Evolutionary conservation across 2,888 invertebrate genomes (phyloP), one percentile per base, ranked within the genome.

Genomic region (Dusona sp.): DNA sequence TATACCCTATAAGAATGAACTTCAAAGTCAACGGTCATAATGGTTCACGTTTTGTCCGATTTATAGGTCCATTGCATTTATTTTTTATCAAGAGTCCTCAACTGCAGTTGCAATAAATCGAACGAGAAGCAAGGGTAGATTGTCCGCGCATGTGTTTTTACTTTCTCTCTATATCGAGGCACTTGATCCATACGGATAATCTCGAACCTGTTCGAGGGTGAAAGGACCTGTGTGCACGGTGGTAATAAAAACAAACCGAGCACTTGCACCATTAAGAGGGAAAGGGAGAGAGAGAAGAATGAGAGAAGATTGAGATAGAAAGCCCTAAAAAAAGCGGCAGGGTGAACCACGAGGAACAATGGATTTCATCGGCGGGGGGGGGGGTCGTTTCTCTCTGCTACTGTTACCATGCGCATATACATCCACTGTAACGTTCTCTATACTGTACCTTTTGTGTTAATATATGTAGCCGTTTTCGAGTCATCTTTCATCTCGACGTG

Each of bases 401-500:
- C 54, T 82, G 54, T 75, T 33, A 57, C 81, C 25, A 75, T 67
- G 42, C 29, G 70, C 72, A 29, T 79, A 65, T 54, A 72, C 33
- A 73, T 68, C 29, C 67, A 29, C 54, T 29, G 36, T 72, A 29
- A 16, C 45, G 61, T 42, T 67, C 78, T 79, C 84, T 77, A 65
- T 38, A 13, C 11, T 13, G 70, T 78, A 61, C 77, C 42, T 25
- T 42, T 19, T 36, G 65, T 78, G 72, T 83, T 57, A 48, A 79
- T 82, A 79, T 79, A 51, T 68, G 85, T 70, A 80, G 70, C 51
- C 51, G 67, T 83, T 89, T 89, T 90, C 87, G 89, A 91, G 90
- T 91, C 93, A 92, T 93, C 92, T 93, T 92, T 93, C 92, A 93
- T 93, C 91, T 91, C 91, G 90, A 91, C 90, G 92, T 89, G 93